phyloP scores from a whole-genome alignment of 2,797 vertebrate genomes.

The Macrochelys suwanniensis region DNA sequence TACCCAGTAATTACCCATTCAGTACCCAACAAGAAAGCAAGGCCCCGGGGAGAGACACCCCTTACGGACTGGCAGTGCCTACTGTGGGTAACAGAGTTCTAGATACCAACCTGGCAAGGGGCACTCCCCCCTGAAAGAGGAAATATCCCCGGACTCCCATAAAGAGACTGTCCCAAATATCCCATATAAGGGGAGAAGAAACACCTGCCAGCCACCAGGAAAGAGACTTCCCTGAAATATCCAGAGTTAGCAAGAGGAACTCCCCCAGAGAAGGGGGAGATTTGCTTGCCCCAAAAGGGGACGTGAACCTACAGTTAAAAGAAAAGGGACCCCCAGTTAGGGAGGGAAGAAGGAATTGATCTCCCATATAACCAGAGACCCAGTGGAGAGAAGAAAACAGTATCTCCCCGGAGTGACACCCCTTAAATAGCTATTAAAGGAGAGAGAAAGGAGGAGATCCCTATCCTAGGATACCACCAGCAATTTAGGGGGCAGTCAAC shows the following conservation, averaged over 20 bases:
- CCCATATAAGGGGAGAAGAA: constrained; percentile 31
- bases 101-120: constrained; percentile 11
- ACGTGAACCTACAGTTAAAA: neutral
- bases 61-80: constrained; percentile 33
- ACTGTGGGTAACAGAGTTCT: constrained; percentile 54
- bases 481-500: constrained; percentile 18
- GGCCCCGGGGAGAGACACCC: constrained; percentile 2
- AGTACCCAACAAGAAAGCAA: constrained; percentile 8
- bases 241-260: neutral
- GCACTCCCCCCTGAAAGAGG: neutral
- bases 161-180: neutral
- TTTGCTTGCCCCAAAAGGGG: neutral
- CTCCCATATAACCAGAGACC: neutral
- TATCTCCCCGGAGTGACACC: constrained; percentile 14
- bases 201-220: constrained; percentile 14
- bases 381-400: neutral
- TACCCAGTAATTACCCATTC: constrained; percentile 22
- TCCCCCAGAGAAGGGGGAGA: neutral
- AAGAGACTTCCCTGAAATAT: constrained; percentile 8
- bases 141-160: neutral
- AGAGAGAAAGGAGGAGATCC: constrained; percentile 8
- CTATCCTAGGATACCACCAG: constrained; percentile 26
- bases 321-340: constrained; percentile 1
- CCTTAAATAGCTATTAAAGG: constrained; percentile 8
- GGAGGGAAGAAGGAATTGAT: neutral